These are phyloP conservation scores for Mirza zaza DNA, from an alignment of 2,113 vertebrate genomes.

Conservation along the genomic window DNA sequence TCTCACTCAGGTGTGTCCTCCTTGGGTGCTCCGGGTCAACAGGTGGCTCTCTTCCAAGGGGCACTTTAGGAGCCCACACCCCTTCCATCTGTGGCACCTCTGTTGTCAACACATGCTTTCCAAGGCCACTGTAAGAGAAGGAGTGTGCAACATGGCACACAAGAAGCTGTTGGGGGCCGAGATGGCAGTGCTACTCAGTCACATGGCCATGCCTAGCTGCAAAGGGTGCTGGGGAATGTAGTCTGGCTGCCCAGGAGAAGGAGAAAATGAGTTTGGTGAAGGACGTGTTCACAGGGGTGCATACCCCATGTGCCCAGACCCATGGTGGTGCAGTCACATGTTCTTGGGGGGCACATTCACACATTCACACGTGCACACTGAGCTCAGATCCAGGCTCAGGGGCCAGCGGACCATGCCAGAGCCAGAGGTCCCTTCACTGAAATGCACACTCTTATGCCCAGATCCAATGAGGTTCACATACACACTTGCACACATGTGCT, in stretches of 20 bases:
- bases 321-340: rapidly evolving
- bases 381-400: not conserved
- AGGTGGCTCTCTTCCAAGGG: not conserved
- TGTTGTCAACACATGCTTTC: not conserved
- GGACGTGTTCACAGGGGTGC: not conserved
- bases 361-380: rapidly evolving
- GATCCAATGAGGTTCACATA: rapidly evolving
- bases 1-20: not conserved
- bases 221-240: constrained; percentile 41
- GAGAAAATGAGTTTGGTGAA: not conserved
- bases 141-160: not conserved
- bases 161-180: not conserved
- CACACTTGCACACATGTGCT: not conserved
- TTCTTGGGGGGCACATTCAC: not conserved
- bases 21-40: not conserved
- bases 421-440: not conserved
- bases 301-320: not conserved
- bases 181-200: not conserved
- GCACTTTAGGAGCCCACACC: not conserved
- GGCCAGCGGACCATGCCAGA: not conserved
- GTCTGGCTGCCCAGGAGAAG: not conserved
- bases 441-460: rapidly evolving
- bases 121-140: not conserved
- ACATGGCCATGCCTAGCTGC: not conserved
- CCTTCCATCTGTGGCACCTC: not conserved